Conservation (phyloP, 2,797 vertebrate genomes). For the Microtus californicus region DNA sequence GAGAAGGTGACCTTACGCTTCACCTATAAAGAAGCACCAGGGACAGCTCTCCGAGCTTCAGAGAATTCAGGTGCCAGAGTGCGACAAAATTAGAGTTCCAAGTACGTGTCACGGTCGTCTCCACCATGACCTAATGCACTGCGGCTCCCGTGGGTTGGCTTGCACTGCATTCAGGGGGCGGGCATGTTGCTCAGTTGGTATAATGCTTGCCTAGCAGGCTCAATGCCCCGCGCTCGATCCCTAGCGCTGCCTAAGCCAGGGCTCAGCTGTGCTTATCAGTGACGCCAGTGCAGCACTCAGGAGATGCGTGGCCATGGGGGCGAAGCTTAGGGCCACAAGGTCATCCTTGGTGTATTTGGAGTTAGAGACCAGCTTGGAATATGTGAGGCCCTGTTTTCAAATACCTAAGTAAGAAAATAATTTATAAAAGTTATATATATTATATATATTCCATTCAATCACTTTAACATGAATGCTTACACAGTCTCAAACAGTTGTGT, state of each 20-base stretch:
- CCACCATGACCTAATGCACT: accelerated
- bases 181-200: background rate
- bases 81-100: accelerated
- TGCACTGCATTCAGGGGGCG: accelerated
- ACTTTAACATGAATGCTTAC: background rate
- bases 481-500: background rate
- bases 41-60: background rate
- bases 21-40: background rate
- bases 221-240: background rate
- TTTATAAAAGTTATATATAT: background rate
- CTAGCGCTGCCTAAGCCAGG: background rate
- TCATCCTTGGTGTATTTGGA: no score
- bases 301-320: background rate
- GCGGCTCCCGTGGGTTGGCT: no score
- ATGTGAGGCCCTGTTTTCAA: background rate
- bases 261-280: background rate
- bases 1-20: background rate
- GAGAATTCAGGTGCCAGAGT: accelerated
- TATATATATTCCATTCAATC: background rate
- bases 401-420: background rate
- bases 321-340: background rate
- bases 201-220: background rate
- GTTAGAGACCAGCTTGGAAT: background rate
- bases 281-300: background rate
- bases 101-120: accelerated